Evolutionary conservation across 2,888 invertebrate genomes (phyloP), one percentile per base, ranked within the genome.

Genomic region (Lithophane leautieri): DNA sequence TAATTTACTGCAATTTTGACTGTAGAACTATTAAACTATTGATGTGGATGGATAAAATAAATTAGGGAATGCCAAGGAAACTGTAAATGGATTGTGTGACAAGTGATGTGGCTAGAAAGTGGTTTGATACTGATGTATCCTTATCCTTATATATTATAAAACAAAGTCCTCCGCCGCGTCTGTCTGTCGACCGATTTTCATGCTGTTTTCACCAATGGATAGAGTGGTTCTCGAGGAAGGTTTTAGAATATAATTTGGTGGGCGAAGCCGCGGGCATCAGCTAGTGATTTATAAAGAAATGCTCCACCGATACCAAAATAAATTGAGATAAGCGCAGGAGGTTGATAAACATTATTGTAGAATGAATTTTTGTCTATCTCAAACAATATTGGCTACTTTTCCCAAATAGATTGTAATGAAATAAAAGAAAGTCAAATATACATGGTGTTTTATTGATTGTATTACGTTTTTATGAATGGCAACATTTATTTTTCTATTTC

Each of bases 371-470:
- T n/a, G 34, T 54, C 22, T 76, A 75, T 52, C 42, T 52, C 14
- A 19, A 60, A n/a, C 4, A 12, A 75, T 74, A 25, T 76, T 73
- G 11, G 7, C 40, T n/a, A 19, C 3, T 67, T 54, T 34, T 11
- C 4, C 60, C 16, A 34, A 67, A 58, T 4, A n/a, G 4, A 11
- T 42, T 44, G 2, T 70, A 25, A 2, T 19, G 25, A 19, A 56
- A 79, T 76, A 76, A 76, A 76, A 40, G 0, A 47, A 47, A 79
- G 16, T 54, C 8, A n/a, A 25, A 25, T 44, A 11, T 34, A 52
- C 4, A 19, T 34, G 34, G 42, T 58, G 50, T 77, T 74, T 74
- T 79, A 63, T 63, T 77, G 3, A 62, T 80, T 72, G 2, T 12
- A 47, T 77, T 42, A 1, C 6, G 6, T 63, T 75, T 54, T 74